Base-by-base conservation (phyloP, 2,888 invertebrate species). In the Lasioglossum lativentre region DNA sequence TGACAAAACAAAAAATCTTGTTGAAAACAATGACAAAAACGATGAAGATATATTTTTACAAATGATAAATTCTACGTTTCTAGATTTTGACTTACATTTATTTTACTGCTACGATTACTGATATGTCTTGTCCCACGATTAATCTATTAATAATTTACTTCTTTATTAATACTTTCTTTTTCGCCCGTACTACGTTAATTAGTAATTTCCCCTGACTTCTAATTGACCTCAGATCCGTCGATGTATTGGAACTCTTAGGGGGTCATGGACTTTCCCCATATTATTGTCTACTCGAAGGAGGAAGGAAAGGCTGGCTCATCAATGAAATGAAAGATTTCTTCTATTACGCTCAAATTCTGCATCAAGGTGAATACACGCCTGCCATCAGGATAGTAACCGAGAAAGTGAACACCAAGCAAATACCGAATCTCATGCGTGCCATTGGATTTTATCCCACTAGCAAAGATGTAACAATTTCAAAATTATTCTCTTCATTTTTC, bases 381-480 rank as follows among this genome's bases (percentile, higher is more conserved):
- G 96, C 96, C 4, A 96, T 96, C 86, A 95, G 97, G 88, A 94
- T 95, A 6, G 96, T 97, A 63, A 96, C 96, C 30, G 96, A 97
- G 78, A 95, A 94, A 87, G 96, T 98, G 75, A 96, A 96, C 0
- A 95, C 97, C 40, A 96, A 96, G 38, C 97, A 97, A 91, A 95
- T 98, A 72, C 97, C 97, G 0, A 97, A 97, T 94, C 95, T 97
- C 30, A 97, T 98, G 96, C 95, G 97, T 85, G 97, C 97, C 2
- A 95, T 97, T 91, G 98, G 98, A 23, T 98, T 96, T 95, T 98
- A 97, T 92, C 97, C 97, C 0, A 96, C 97, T 0, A 97, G 97
- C 92, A 97, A 96, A 94, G 97, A 97, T 96, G 97, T 97, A 91
- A 78, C 4, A 19, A 23, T 66, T 52, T 70, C 34, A 4, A 45